Base-by-base conservation (phyloP, 1,140 invertebrate genomes). In the Neodiprion virginianus region DNA sequence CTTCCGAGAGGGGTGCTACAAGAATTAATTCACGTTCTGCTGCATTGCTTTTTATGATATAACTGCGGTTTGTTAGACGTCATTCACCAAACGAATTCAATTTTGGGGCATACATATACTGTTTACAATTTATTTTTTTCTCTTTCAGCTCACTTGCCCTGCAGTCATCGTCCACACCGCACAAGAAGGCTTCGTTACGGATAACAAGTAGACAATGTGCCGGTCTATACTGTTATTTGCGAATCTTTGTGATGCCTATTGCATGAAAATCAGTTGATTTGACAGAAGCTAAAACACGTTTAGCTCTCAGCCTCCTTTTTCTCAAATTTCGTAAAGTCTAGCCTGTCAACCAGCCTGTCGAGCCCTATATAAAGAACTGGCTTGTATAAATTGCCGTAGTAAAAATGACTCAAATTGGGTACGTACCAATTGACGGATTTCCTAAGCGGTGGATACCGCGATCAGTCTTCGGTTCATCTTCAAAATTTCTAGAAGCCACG, bases 41-140 rank as follows among this genome's bases (percentile, higher is more conserved):
- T 87, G 86, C 84, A 87, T 86, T 84, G 85, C 86, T 88, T 88
- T 88, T 88, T 88, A 87, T 82, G 81, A 86, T 87, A 88, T 88
- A 88, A 88, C 86, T 88, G 86, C 84, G 86, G 87, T 88, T 88
- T 87, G 87, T 88, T 88, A 88, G 87, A 82, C 86, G 85, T 88
- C 86, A 88, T 88, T 88, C 85, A 88, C 79, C 80, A 80, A 77
- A 81, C 80, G 82, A 85, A 88, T 88, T 87, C 79, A 86, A 88
- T 88, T 86, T 40, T 81, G 50, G 67, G 69, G 73, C 70, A 69
- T 61, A 61, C n/a, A 61, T 17, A 14, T 61, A 61, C 28, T 40
- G 12, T 65, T 69, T 69, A 11, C 5, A 14, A 61, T 40, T 40
- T 17, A 61, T 23, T 69, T 69, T 69, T 69, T 14, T 47, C 14